Conservation (phyloP, 2,113 vertebrate species). For the Parus major region DNA sequence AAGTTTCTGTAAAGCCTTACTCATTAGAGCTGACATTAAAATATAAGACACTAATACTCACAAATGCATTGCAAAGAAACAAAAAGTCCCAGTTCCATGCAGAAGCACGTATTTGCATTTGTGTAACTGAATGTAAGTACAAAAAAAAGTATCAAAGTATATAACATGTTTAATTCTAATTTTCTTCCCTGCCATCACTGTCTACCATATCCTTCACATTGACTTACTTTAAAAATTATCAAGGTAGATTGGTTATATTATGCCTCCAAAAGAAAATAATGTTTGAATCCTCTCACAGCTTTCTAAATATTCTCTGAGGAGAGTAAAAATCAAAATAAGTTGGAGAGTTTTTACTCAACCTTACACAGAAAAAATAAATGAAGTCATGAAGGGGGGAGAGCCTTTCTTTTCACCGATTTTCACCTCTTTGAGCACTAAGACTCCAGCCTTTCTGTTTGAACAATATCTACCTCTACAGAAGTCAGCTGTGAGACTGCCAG, state of each 20-base stretch:
- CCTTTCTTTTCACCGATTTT: background rate
- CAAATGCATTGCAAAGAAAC: background rate
- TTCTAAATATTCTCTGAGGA: background rate
- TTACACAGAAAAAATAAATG: background rate
- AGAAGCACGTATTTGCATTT: no score
- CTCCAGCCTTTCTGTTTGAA: background rate
- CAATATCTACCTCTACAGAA: background rate
- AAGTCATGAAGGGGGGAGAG: background rate
- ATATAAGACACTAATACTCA: background rate
- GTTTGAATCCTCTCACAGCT: background rate
- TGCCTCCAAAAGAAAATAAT: background rate
- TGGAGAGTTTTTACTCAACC: background rate
- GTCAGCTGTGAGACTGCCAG: background rate
- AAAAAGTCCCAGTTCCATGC: background rate
- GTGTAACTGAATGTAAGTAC: background rate
- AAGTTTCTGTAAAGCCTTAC: background rate
- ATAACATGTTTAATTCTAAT: background rate
- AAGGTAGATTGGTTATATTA: background rate
- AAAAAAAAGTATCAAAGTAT: background rate
- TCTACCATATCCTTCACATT: background rate
- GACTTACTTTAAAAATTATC: background rate
- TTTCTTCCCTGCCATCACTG: background rate
- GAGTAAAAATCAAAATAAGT: background rate
- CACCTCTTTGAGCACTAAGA: background rate
- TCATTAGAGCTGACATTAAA: background rate